phyloP scores from a whole-genome alignment of 1,140 invertebrate genomes.

The Trichonephila inaurata region DNA sequence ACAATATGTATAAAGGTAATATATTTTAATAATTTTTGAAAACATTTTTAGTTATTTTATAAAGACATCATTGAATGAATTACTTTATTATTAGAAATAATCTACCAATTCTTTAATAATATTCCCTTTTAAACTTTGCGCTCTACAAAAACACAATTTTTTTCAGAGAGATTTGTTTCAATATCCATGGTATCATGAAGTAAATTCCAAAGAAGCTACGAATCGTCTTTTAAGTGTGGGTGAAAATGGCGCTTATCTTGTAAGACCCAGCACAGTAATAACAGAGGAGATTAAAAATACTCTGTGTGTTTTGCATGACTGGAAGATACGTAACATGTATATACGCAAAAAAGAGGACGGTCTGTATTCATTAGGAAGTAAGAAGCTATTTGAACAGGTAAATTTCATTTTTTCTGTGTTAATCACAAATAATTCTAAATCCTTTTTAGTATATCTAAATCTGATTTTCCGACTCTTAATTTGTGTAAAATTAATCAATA shows the following conservation, averaged over 20 bases:
- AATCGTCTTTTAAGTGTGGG: not conserved
- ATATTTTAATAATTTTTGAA: too few relatives aligned
- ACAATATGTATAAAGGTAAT: too few relatives aligned
- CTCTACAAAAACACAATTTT: too few relatives aligned
- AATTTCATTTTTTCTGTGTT: not conserved
- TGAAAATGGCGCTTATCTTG: constrained; percentile 45
- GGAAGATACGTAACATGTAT: constrained; percentile 38
- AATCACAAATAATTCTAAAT: not conserved
- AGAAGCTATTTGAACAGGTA: not conserved
- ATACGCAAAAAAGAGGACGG: not conserved
- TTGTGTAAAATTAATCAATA: too few relatives aligned
- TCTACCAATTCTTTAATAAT: too few relatives aligned
- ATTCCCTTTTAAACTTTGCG: too few relatives aligned
- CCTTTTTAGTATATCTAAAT: not conserved
- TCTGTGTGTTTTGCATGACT: not conserved
- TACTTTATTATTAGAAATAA: too few relatives aligned
- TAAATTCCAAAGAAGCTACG: constrained; percentile 29
- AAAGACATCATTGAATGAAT: too few relatives aligned
- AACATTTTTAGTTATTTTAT: too few relatives aligned
- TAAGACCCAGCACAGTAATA: constrained; percentile 9
- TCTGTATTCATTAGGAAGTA: not conserved
- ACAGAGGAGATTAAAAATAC: constrained; percentile 47
- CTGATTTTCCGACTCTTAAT: too few relatives aligned
- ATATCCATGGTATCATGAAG: constrained; percentile 43
- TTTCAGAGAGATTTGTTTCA: not conserved